Evolutionary conservation across 2,797 vertebrate genomes (phyloP).

Genomic region (Erpetoichthys calabaricus): DNA sequence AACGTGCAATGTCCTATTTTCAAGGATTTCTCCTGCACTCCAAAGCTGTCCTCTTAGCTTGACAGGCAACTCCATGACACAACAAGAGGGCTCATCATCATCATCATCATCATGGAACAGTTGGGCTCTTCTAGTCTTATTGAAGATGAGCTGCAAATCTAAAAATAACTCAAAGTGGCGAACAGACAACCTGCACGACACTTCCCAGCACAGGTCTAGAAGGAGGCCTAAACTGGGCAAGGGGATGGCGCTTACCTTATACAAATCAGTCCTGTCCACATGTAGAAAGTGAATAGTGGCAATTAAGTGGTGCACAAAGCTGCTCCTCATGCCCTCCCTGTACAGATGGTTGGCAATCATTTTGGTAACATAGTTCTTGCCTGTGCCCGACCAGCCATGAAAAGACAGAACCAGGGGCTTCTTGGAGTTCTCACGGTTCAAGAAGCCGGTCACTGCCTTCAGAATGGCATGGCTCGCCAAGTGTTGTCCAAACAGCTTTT

Average conservation of each 20-base stretch:
- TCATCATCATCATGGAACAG: too few species aligned
- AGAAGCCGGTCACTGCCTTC: neutral
- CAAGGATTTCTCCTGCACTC: too few species aligned
- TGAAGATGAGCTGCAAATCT: neutral
- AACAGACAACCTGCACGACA: neutral
- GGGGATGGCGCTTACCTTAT: slow-evolving; percentile 9
- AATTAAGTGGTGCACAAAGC: slow-evolving; percentile 14
- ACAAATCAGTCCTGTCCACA: slow-evolving; percentile 3
- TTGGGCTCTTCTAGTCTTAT: too few species aligned
- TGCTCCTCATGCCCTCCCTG: neutral
- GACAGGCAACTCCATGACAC: too few species aligned
- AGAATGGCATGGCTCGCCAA: slow-evolving; percentile 14
- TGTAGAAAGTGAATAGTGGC: slow-evolving; percentile 17
- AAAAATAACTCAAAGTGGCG: neutral
- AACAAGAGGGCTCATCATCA: too few species aligned
- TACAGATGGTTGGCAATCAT: slow-evolving; percentile 21
- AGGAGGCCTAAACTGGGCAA: neutral
- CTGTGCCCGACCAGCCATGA: slow-evolving; percentile 16
- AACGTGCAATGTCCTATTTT: too few species aligned
- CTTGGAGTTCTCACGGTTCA: neutral
- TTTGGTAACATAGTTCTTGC: slow-evolving; percentile 13
- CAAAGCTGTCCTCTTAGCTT: too few species aligned
- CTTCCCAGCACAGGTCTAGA: neutral
- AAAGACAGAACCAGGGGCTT: slow-evolving; percentile 24
- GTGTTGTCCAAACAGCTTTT: slow-evolving; percentile 17